A percentile compares a stretch with the other conserved stretches of the same genome.
Conservation (phyloP, 2,797 vertebrate genomes). For the Dromococcyx pavoninus region DNA sequence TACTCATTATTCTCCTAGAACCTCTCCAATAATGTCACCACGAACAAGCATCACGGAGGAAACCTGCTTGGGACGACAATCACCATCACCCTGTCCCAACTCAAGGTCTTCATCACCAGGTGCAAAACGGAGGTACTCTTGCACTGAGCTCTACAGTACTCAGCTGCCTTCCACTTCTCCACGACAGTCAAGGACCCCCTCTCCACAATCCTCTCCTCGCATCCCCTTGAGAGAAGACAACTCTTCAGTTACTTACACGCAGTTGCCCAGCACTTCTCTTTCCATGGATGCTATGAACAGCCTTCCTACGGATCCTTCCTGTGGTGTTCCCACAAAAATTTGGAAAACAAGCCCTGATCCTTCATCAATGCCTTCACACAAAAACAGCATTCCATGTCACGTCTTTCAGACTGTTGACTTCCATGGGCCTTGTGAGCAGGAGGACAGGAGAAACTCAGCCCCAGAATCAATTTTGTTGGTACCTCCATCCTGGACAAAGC, state of each 20-base stretch:
- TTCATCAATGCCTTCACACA: conserved; percentile 83
- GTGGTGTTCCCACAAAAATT: conserved; percentile 89
- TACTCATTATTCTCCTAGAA: conserved; percentile 94
- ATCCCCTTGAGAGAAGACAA: conserved; percentile 79
- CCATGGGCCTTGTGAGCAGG: conserved; percentile 87
- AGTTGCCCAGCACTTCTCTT: conserved; percentile 72
- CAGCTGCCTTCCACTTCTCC: conserved; percentile 80
- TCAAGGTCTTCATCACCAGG: conserved; percentile 94
- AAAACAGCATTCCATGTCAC: conserved; percentile 77
- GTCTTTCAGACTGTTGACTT: conserved; percentile 84
- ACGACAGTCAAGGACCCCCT: conserved; percentile 91
- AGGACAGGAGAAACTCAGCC: conserved; percentile 85
- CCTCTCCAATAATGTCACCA: conserved; percentile 96
- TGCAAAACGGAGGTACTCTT: conserved; percentile 92
- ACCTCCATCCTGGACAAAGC: conserved; percentile 91
- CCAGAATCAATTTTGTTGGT: conserved; percentile 89
- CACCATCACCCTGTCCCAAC: conserved; percentile 88
- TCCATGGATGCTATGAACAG: conserved; percentile 86
- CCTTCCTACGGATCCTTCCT: conserved; percentile 79
- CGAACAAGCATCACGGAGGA: conserved; percentile 89
- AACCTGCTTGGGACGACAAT: conserved; percentile 85
- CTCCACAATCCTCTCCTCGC: conserved; percentile 82
- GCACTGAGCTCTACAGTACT: conserved; percentile 86
- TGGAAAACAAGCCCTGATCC: conserved; percentile 89
- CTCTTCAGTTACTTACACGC: conserved; percentile 69